Conservation (phyloP, 2,113 vertebrate genomes). For the Rhinogobius similis region DNA sequence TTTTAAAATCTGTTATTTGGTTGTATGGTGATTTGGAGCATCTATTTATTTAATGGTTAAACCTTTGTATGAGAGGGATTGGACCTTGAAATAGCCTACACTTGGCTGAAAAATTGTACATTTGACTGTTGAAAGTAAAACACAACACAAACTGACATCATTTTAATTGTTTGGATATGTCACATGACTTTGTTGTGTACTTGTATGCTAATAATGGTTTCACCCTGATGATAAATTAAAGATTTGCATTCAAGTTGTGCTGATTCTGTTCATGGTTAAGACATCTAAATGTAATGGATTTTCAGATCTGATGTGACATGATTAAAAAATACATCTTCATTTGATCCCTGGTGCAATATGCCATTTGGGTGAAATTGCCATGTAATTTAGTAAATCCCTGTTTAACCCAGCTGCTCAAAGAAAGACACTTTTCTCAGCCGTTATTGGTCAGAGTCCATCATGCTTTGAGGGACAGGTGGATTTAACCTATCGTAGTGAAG, state of each 20-base stretch:
- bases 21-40: slow-evolving; percentile 13
- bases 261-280: slow-evolving; percentile 14
- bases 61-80: slow-evolving; percentile 17
- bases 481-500: too few relatives aligned
- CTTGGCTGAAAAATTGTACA: background rate
- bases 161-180: slow-evolving; percentile 27
- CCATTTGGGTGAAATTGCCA: too few relatives aligned
- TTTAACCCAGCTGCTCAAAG: too few relatives aligned
- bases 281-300: slow-evolving; percentile 5
- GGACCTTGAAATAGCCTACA: background rate
- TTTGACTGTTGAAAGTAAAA: slow-evolving; percentile 22
- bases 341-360: too few relatives aligned
- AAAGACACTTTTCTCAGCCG: too few relatives aligned
- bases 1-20: slow-evolving; percentile 11
- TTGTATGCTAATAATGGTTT: slow-evolving; percentile 6
- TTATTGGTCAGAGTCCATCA: too few relatives aligned
- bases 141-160: slow-evolving; percentile 18
- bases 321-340: too few relatives aligned
- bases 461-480: too few relatives aligned
- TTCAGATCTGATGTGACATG: background rate
- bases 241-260: slow-evolving; percentile 3
- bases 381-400: too few relatives aligned
- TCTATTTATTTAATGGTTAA: slow-evolving; percentile 36
- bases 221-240: background rate
- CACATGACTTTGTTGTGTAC: slow-evolving; percentile 17